Evolutionary conservation across 2,888 invertebrate genomes (phyloP).

Genomic region (Mechanitis mazaeus): DNA sequence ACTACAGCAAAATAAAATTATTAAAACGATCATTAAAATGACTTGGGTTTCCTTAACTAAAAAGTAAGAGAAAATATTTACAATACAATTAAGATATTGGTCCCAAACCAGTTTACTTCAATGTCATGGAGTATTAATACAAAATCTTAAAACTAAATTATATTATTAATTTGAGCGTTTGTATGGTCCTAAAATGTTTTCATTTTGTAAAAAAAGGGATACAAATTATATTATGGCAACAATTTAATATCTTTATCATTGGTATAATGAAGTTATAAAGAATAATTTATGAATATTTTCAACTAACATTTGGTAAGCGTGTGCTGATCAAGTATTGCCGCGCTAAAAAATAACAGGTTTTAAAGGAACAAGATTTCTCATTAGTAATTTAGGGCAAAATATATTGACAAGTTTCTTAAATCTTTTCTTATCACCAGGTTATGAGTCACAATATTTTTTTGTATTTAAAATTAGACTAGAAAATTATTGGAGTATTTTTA

Average conservation of each 20-base stretch:
- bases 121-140: constrained; percentile 8
- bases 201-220: no score
- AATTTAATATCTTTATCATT: no score
- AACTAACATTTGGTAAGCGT: neutral
- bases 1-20: constrained; percentile 17
- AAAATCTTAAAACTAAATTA: neutral
- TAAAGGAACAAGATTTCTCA: constrained; percentile 7
- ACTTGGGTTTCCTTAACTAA: constrained; percentile 17
- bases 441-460: constrained; percentile 11
- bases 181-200: no score
- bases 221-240: neutral
- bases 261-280: no score
- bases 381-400: constrained; percentile 15
- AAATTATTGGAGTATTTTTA: constrained; percentile 20
- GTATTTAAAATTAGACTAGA: constrained; percentile 20
- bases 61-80: constrained; percentile 8
- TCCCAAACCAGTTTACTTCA: constrained; percentile 8
- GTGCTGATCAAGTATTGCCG: constrained; percentile 20
- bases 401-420: neutral
- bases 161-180: neutral
- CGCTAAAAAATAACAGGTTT: constrained; percentile 25
- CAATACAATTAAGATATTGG: constrained; percentile 9
- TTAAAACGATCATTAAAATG: constrained; percentile 20
- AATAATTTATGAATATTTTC: neutral
- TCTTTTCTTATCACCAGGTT: constrained; percentile 1